phyloP scores from a whole-genome alignment of 1,140 invertebrate species.

The Bombus ignitus region DNA sequence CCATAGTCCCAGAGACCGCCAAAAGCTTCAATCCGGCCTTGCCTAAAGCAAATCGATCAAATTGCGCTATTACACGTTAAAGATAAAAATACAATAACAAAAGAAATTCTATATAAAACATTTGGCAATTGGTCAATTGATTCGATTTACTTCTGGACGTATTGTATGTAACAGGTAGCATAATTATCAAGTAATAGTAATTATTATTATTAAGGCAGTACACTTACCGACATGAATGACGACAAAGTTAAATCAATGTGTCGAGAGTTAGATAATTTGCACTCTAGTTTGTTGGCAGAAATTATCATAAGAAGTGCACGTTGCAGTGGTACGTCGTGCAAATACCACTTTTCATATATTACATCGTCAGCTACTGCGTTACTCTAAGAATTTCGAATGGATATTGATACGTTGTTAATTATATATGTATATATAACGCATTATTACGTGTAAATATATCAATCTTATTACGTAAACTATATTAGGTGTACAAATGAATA shows the following conservation, averaged over 20 bases:
- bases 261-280: conserved; percentile 32
- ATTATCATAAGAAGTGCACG: conserved; percentile 26
- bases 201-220: background rate
- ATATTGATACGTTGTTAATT: background rate
- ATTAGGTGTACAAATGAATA: too few species aligned
- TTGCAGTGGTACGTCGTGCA: background rate
- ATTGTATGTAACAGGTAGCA: background rate
- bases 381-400: conserved; percentile 37
- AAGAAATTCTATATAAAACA: background rate
- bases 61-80: background rate
- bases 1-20: too few species aligned
- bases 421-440: background rate
- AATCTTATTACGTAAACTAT: background rate
- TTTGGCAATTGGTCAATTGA: background rate
- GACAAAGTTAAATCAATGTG: conserved; percentile 55
- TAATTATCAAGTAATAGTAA: background rate
- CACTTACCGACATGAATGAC: conserved; percentile 51
- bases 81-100: background rate
- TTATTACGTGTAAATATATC: background rate
- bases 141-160: background rate
- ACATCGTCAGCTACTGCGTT: conserved; percentile 43
- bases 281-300: conserved; percentile 43
- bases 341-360: conserved; percentile 57
- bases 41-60: background rate
- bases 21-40: too few species aligned